Evolutionary conservation across 2,113 vertebrate species (phyloP), one percentile per base, ranked within the genome.

Genomic region (Cnemophilus loriae): DNA sequence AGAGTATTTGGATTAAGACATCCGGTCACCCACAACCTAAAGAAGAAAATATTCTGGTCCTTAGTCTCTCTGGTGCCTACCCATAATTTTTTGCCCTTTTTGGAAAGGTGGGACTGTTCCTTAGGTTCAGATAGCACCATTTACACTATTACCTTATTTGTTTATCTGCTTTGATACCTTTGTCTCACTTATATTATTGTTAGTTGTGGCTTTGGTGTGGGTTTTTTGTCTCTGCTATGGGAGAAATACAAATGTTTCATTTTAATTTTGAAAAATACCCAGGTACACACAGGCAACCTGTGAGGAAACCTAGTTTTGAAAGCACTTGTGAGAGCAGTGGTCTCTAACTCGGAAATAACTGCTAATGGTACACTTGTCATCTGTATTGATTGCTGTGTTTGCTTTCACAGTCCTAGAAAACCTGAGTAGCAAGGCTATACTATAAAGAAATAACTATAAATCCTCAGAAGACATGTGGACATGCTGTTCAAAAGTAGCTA

Each of bases 1-100:
- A 96, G 80, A 95, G 64, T 81, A 96, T 53, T 90, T 96, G 56
- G 83, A 97, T 97, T 96, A 97, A 96, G 77, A 80, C 63, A 95
- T 91, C 70, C 76, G 75, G 96, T 97, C 86, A 91, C 49, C 53
- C 86, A 76, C 39, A 95, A 82, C 41, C 89, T 89, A 83, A 42
- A 95, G 81, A 86, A 96, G 92, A 71, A 84, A 97, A 68, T 61
- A 70, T 92, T 95, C 91, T 70, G 82, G n/a, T 96, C 82, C 93
- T 97, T 96, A 96, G 80, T 91, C 57, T 80, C 67, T 91, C 42
- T 92, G 71, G 64, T 95, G 55, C 89, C 79, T 77, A 74, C 59
- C 61, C 81, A 79, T 50, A 93, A 71, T 35, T 94, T 84, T 92
- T 94, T 30, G 20, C 27, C 89, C 27, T 65, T 88, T 92, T 95